Conservation (phyloP, 2,113 vertebrate species). For the Geococcyx californianus region DNA sequence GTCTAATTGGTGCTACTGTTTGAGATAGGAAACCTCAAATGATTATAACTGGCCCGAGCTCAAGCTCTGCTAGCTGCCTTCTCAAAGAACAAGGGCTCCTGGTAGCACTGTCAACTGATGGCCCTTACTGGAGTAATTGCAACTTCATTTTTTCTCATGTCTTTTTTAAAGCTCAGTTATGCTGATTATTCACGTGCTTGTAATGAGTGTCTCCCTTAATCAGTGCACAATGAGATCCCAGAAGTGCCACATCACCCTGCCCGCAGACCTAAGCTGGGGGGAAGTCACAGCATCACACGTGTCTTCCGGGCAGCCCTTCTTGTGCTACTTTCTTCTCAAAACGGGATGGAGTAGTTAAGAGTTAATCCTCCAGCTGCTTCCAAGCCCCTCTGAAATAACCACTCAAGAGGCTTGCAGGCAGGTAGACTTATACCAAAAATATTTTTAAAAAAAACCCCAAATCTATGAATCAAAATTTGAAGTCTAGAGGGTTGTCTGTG, state of each 20-base stretch:
- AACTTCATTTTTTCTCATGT: not conserved
- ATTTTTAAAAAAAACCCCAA: fast-evolving
- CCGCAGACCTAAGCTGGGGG: fast-evolving
- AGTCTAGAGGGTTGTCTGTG: not conserved
- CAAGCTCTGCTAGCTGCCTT: not conserved
- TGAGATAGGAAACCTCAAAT: not conserved
- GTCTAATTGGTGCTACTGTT: not conserved
- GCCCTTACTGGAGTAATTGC: not conserved
- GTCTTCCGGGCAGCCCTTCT: fast-evolving
- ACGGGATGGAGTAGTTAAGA: not conserved
- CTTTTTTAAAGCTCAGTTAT: not conserved
- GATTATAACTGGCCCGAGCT: not conserved
- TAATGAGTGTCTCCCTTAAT: not conserved
- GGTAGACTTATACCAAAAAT: not conserved
- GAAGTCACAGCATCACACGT: fast-evolving
- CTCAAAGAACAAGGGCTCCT: not conserved
- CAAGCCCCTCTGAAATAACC: not conserved
- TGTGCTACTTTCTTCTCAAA: not conserved
- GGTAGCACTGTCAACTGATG: not conserved
- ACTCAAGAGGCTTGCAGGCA: not conserved
- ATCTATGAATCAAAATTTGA: not conserved
- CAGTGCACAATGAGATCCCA: not conserved
- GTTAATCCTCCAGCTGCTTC: not conserved
- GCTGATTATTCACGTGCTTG: not conserved
- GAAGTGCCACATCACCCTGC: not conserved